Evolutionary conservation across 2,888 invertebrate species (phyloP).

Genomic region (Chromoteleia sp.): DNA sequence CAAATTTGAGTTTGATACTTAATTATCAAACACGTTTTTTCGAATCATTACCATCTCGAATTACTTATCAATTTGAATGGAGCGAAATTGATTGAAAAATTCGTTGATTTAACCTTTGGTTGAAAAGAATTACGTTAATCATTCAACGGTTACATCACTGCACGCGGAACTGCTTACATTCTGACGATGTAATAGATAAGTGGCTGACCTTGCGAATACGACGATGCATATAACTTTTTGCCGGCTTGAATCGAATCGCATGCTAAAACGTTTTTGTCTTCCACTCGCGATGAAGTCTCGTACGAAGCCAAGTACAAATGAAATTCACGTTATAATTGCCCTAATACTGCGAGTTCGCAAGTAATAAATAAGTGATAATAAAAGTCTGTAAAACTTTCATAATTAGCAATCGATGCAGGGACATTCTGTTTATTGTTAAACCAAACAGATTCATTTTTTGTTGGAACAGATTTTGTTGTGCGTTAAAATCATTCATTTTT

Average conservation of each 20-base stretch:
- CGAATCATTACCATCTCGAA: background rate
- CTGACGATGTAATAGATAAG: slow-evolving; percentile 73
- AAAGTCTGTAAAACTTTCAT: too few species aligned
- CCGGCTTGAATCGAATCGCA: slow-evolving; percentile 59
- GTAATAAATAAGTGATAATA: slow-evolving; percentile 13
- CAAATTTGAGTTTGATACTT: too few species aligned
- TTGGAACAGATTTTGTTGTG: too few species aligned
- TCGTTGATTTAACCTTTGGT: slow-evolving; percentile 69
- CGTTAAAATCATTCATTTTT: too few species aligned
- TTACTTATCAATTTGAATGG: background rate
- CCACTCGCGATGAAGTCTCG: slow-evolving; percentile 44
- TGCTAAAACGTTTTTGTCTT: slow-evolving; percentile 55
- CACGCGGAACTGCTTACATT: slow-evolving; percentile 78
- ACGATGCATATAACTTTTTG: slow-evolving; percentile 70
- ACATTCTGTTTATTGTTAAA: too few species aligned
- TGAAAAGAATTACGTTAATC: slow-evolving; percentile 77
- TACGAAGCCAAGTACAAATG: slow-evolving; percentile 46
- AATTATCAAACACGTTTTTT: too few species aligned
- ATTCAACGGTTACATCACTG: slow-evolving; percentile 76
- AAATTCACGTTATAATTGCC: slow-evolving; percentile 42
- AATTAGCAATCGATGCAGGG: too few species aligned
- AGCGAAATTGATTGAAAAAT: slow-evolving; percentile 43
- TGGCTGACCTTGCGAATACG: slow-evolving; percentile 75
- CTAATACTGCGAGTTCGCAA: slow-evolving; percentile 3
- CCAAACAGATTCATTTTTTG: too few species aligned